These are phyloP conservation scores for Leptinotarsa defecta DNA, from an alignment of 1,140 invertebrate genomes.

Conservation along the genomic window DNA sequence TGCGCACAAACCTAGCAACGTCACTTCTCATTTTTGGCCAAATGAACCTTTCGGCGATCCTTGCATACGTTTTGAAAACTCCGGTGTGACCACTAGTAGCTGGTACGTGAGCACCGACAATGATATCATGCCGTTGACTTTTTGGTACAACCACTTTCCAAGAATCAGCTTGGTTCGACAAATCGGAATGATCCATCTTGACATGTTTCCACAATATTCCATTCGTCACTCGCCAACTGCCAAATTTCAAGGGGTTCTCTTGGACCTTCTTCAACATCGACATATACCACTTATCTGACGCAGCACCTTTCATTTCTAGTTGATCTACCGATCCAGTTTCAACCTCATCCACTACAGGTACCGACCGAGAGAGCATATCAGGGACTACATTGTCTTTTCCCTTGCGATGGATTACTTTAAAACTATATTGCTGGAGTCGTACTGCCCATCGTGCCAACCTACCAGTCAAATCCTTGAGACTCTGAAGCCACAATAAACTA, in stretches of 20 bases:
- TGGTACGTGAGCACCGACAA: slow-evolving; percentile 27
- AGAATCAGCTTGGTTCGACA: slow-evolving; percentile 1
- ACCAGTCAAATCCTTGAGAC: slow-evolving; percentile 54
- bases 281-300: slow-evolving; percentile 24
- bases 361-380: slow-evolving; percentile 19
- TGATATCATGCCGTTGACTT: slow-evolving; percentile 18
- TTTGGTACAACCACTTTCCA: slow-evolving; percentile 39
- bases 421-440: slow-evolving; percentile 8
- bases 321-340: background rate
- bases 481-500: slow-evolving; percentile 57
- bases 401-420: slow-evolving; percentile 7
- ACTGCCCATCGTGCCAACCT: slow-evolving; percentile 57
- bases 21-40: slow-evolving; percentile 49
- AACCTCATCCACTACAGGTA: background rate
- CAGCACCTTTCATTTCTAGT: background rate
- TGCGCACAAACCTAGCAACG: slow-evolving; percentile 38
- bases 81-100: slow-evolving; percentile 39
- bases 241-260: slow-evolving; percentile 21
- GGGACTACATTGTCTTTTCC: slow-evolving; percentile 6
- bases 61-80: slow-evolving; percentile 44
- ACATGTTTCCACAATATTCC: slow-evolving; percentile 19
- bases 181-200: background rate
- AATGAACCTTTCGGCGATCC: slow-evolving; percentile 39
- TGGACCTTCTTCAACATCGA: slow-evolving; percentile 12
- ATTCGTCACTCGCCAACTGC: slow-evolving; percentile 11